A percentile compares a stretch with the other conserved stretches of the same genome.
phyloP scores from a whole-genome alignment of 2,113 vertebrate species.

The Vombatus ursinus region DNA sequence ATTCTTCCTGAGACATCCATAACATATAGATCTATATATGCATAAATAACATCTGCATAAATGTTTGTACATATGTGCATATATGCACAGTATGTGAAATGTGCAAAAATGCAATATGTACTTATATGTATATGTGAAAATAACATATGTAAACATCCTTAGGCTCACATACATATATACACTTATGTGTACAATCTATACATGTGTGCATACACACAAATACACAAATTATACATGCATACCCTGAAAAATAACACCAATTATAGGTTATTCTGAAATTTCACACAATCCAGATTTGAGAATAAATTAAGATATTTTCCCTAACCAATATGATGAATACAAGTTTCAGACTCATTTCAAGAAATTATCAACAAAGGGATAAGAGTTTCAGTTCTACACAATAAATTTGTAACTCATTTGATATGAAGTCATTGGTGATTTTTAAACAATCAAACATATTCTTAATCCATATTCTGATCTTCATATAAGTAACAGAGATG shows the following conservation, averaged over 20 bases:
- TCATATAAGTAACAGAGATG: no score
- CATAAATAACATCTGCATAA: background rate
- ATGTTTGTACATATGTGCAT: background rate
- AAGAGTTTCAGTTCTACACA: background rate
- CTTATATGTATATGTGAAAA: background rate
- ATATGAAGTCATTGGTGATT: no score
- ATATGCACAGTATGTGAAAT: background rate
- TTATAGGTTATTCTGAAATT: background rate
- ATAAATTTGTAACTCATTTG: no score
- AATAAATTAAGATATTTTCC: background rate
- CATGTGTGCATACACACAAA: background rate
- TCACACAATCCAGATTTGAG: background rate
- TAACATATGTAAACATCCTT: background rate
- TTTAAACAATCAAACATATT: no score
- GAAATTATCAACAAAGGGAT: background rate
- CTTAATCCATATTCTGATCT: no score
- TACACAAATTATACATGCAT: background rate
- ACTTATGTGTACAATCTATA: background rate
- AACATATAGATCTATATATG: background rate
- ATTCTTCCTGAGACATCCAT: background rate
- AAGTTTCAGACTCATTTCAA: background rate
- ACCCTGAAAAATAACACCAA: background rate
- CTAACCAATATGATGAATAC: background rate
- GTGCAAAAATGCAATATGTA: background rate
- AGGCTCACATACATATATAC: background rate